Evolutionary conservation across 2,113 vertebrate genomes (phyloP).

Genomic region (Bubo bubo): DNA sequence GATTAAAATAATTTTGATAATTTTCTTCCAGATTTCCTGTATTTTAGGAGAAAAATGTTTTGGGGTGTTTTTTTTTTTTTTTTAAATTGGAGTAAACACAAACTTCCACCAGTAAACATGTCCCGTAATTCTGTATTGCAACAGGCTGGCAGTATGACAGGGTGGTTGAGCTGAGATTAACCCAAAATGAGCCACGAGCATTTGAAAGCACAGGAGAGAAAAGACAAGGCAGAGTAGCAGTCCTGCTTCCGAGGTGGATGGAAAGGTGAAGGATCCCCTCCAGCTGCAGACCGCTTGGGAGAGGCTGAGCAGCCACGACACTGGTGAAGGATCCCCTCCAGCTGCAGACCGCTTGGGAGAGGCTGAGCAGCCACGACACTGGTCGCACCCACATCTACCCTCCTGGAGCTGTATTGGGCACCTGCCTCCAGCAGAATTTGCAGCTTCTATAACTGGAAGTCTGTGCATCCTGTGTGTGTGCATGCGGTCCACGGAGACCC

Average conservation of each 20-base stretch:
- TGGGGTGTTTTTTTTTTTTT: not conserved
- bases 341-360: not conserved
- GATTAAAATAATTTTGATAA: not conserved
- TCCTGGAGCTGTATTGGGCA: not conserved
- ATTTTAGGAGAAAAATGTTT: not conserved
- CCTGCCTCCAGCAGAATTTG: not conserved
- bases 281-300: not conserved
- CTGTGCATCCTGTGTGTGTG: too few species aligned
- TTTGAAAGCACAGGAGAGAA: not conserved
- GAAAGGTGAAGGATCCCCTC: not conserved
- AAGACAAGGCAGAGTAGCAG: not conserved
- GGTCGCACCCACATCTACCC: not conserved
- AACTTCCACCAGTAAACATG: not conserved
- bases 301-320: not conserved
- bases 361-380: not conserved
- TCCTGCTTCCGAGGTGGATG: not conserved
- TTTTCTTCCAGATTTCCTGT: not conserved
- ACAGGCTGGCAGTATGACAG: not conserved
- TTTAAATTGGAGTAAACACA: not conserved
- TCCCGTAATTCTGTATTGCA: not conserved
- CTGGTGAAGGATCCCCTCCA: not conserved
- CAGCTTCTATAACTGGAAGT: accelerated
- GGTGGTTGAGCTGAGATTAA: not conserved
- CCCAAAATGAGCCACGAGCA: not conserved
- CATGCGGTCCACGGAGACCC: not conserved